Conservation (phyloP, 2,888 invertebrate genomes). For the Drosophila monieri region DNA sequence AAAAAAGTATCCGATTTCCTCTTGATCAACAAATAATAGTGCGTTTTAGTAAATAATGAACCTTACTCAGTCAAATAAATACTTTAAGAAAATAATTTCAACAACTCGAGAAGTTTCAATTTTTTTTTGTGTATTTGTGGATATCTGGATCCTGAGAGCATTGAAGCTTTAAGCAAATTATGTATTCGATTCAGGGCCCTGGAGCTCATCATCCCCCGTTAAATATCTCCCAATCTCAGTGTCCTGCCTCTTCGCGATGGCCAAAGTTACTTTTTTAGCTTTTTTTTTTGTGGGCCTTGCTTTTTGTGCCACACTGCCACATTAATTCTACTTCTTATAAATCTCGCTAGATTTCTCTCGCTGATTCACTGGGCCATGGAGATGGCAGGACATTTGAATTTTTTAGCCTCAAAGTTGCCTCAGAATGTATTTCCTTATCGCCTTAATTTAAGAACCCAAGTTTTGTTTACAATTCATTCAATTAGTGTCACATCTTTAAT, state of each 20-base stretch:
- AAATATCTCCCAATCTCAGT: conserved; percentile 17
- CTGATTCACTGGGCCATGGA: conserved; percentile 47
- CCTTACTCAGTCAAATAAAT: too few relatives aligned
- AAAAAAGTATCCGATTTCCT: too few relatives aligned
- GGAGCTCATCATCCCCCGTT: conserved; percentile 22
- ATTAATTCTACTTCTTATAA: conserved; percentile 81
- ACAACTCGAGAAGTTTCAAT: conserved; percentile 75
- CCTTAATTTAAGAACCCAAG: conserved; percentile 31
- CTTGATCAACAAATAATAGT: too few relatives aligned
- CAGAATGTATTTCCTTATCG: conserved; percentile 58
- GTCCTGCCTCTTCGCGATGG: conserved; percentile 28
- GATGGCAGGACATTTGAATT: conserved; percentile 57
- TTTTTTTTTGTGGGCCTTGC: conserved; percentile 23
- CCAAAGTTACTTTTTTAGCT: conserved; percentile 32
- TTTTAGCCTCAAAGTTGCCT: conserved; percentile 45
- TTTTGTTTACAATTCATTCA: conserved; percentile 48
- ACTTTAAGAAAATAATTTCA: too few relatives aligned
- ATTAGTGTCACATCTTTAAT: conserved; percentile 76
- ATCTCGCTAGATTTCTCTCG: conserved; percentile 70
- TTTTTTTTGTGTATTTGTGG: conserved; percentile 38
- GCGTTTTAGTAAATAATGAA: too few relatives aligned
- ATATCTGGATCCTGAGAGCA: conserved; percentile 23
- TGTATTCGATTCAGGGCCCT: conserved; percentile 73
- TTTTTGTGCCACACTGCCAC: conserved; percentile 64
- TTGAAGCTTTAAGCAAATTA: conserved; percentile 69